These are phyloP conservation scores for Ormyrus labotus DNA, from an alignment of 2,888 invertebrate genomes.

Conservation along the genomic window DNA sequence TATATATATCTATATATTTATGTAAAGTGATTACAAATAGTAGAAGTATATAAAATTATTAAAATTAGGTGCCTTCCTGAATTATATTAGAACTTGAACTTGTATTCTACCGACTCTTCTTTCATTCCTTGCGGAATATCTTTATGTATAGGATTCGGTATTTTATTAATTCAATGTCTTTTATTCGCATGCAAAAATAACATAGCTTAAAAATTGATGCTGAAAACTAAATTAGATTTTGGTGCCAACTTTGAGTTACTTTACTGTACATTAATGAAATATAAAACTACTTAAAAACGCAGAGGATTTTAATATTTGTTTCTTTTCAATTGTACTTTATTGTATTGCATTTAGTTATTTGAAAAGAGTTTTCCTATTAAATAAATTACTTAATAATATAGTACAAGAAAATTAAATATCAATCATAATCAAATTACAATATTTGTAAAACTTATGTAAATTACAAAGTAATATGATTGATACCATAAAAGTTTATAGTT, in stretches of 20 bases:
- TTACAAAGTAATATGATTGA: too few species aligned
- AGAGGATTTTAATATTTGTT: too few species aligned
- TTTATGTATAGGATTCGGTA: conserved; percentile 27
- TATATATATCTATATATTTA: conserved; percentile 48
- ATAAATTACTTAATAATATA: not conserved
- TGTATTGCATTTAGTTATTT: not conserved
- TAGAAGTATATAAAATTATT: conserved; percentile 57
- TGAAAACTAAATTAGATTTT: conserved; percentile 21
- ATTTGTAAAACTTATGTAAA: not conserved
- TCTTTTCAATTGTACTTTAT: too few species aligned
- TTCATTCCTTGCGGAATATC: not conserved
- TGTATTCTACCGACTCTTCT: conserved; percentile 60
- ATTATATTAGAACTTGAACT: conserved; percentile 61
- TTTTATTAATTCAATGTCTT: conserved; percentile 6
- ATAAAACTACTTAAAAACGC: too few species aligned
- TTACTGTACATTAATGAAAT: conserved; percentile 14
- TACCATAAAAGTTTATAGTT: too few species aligned
- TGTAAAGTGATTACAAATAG: conserved; percentile 46
- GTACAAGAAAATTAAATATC: not conserved
- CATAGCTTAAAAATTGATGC: not conserved
- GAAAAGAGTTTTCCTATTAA: not conserved
- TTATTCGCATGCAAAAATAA: not conserved
- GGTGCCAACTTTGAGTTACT: conserved; percentile 42
- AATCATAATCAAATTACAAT: not conserved
- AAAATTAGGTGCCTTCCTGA: conserved; percentile 72